Evolutionary conservation across 64 coral and sea anemone genomes (phyloP).

Genomic region (Platygyra sinensis): DNA sequence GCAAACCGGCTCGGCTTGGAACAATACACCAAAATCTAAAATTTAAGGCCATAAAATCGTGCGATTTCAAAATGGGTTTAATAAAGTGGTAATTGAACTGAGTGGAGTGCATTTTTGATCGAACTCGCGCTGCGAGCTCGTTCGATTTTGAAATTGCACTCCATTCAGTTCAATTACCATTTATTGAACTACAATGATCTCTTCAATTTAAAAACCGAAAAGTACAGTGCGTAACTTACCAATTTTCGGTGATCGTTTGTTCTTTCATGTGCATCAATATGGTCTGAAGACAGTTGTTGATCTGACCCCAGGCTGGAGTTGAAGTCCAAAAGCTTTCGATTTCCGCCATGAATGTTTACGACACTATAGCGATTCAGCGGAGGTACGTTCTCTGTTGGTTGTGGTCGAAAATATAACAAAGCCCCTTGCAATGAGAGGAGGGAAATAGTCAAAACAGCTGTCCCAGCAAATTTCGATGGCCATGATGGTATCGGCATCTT

Average conservation of each 20-base stretch:
- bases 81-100: no score
- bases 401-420: neutral
- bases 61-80: no score
- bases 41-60: no score
- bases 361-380: neutral
- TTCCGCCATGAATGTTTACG: neutral
- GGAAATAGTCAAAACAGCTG: neutral
- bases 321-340: constrained; percentile 23
- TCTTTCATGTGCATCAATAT: neutral
- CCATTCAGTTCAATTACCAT: no score
- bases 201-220: no score
- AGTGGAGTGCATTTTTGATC: no score
- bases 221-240: neutral
- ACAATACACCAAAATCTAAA: no score
- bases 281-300: neutral
- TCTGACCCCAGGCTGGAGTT: neutral
- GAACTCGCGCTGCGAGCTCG: no score
- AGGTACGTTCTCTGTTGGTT: neutral
- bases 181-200: no score
- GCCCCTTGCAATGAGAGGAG: neutral
- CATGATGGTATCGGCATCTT: neutral
- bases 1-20: no score
- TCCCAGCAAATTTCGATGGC: neutral
- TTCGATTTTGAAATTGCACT: no score
- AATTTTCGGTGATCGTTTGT: neutral